Evolutionary conservation across 2,113 vertebrate species (phyloP).

Genomic region (Nerophis lumbriciformis): DNA sequence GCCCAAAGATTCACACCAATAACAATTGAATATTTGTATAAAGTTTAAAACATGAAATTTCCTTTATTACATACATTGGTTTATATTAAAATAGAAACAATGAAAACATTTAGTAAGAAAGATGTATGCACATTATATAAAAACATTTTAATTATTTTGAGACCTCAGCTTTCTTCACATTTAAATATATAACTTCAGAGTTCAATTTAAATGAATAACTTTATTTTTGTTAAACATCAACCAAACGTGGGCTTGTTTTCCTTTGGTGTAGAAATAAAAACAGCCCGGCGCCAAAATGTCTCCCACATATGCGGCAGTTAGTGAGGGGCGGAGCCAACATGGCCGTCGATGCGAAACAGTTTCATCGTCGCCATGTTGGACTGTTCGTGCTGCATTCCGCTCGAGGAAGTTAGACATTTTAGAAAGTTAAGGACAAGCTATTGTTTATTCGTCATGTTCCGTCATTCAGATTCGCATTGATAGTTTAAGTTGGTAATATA

Average conservation of each 20-base stretch:
- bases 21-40: too few species aligned
- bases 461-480: background rate
- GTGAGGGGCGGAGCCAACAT: conserved; percentile 49
- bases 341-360: conserved; percentile 44
- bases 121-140: too few species aligned
- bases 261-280: background rate
- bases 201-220: too few species aligned
- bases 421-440: background rate
- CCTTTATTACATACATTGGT: too few species aligned
- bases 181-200: too few species aligned
- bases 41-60: too few species aligned
- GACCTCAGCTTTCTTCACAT: too few species aligned
- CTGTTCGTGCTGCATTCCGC: background rate
- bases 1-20: too few species aligned
- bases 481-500: background rate
- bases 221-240: too few species aligned
- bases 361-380: background rate
- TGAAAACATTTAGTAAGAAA: too few species aligned
- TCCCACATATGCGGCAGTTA: background rate
- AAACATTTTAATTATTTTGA: too few species aligned
- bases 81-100: too few species aligned
- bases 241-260: background rate
- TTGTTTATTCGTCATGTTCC: background rate
- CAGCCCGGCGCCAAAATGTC: background rate
- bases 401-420: background rate